These are phyloP conservation scores for Agrilus planipennis DNA, from an alignment of 1,140 invertebrate species.

Conservation along the genomic window DNA sequence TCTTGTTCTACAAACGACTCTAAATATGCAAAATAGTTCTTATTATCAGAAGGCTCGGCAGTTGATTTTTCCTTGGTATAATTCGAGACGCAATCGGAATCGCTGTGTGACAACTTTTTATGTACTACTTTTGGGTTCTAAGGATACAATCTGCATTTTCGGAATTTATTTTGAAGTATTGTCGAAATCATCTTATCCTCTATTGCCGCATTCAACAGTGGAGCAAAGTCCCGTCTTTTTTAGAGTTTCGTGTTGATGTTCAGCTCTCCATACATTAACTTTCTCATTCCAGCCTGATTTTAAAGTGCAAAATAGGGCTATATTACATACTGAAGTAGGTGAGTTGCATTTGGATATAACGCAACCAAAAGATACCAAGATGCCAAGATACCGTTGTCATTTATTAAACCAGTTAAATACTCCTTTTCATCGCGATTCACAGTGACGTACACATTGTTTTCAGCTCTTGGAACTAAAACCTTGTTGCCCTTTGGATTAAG, in stretches of 20 bases:
- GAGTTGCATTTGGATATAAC: constrained; percentile 16
- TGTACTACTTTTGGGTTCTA: neutral
- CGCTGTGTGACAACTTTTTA: neutral
- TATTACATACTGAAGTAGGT: constrained; percentile 23
- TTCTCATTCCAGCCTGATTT: constrained; percentile 6
- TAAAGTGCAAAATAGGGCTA: constrained; percentile 16
- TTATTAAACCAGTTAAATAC: constrained; percentile 24
- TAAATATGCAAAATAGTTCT: neutral
- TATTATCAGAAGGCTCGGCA: neutral
- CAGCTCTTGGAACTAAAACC: constrained; percentile 23
- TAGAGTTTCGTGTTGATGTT: neutral
- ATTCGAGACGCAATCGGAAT: constrained; percentile 1
- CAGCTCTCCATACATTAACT: neutral
- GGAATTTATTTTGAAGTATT: constrained; percentile 5
- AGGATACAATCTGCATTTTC: neutral
- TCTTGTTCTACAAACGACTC: constrained; percentile 3
- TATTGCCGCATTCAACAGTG: neutral
- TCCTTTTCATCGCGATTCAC: constrained; percentile 15
- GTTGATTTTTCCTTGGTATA: neutral
- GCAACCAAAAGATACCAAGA: constrained; percentile 11
- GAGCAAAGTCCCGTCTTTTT: constrained; percentile 2
- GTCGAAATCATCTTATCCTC: constrained; percentile 1
- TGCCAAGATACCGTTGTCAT: constrained; percentile 14
- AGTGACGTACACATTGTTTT: constrained; percentile 21
- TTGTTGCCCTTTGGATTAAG: constrained; percentile 24